Base-by-base conservation (phyloP, 2,888 invertebrate genomes). In the Hetaerina titia region DNA sequence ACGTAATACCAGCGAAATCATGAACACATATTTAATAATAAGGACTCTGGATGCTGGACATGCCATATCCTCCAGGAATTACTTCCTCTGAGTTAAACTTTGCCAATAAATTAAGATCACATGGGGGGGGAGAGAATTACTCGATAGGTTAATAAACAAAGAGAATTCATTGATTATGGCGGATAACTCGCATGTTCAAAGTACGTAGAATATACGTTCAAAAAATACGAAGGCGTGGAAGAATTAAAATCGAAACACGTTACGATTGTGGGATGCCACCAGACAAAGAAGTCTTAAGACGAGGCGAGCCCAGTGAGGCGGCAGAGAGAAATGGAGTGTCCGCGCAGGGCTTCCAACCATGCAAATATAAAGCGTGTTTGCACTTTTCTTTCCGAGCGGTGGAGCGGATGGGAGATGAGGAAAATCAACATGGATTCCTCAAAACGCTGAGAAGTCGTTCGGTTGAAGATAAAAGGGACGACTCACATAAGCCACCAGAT, bases 281-380 rank as follows among this genome's bases (percentile, higher is more conserved):
- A 25, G 81, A 81, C 81, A 81, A 81, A 81, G 81, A 81, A 81
- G 81, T 81, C 81, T 22, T 81, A 81, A 81, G 81, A 81, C 25
- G 81, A n/a, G n/a, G n/a, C 81, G 81, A 81, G 81, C 15, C 45
- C 81, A 31, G 31, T 81, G 81, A 81, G 81, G 81, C 81, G 81
- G 81, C 81, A 31, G 31, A 81, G 81, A 81, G 25, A 81, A 81
- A 81, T 31, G 81, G 5, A 81, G 31, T 31, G 31, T 25, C 25
- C 81, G 8, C 81, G 81, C 81, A 81, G 81, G 81, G 81, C 81
- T 81, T 81, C 81, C 81, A 81, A 81, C 81, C 25, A 31, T 81
- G 81, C 81, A 81, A 31, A 81, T 81, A 13, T 81, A 31, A 81
- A 81, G 15, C 81, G 81, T 31, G 81, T 25, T 31, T 81, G 81